Evolutionary conservation across 2,797 vertebrate genomes (phyloP).

Genomic region (Pitangus sulphuratus): DNA sequence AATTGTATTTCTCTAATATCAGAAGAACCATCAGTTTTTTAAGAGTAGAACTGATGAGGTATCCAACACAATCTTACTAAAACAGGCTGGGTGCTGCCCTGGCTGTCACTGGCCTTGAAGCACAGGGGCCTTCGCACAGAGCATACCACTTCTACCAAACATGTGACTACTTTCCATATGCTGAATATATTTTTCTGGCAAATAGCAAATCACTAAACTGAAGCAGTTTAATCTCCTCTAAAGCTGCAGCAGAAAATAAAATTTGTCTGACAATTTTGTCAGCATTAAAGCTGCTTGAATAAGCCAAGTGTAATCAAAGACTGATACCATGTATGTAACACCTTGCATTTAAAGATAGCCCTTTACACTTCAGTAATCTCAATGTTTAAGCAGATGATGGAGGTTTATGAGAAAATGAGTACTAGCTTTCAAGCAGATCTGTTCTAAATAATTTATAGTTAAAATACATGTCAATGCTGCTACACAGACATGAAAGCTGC

Average conservation of each 20-base stretch:
- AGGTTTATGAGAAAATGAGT: not conserved
- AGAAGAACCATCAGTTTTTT: not conserved
- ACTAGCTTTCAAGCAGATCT: not conserved
- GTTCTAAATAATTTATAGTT: conserved; percentile 21
- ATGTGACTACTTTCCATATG: not conserved
- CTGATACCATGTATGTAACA: not conserved
- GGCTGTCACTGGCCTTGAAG: rapidly evolving
- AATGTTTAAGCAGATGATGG: not conserved
- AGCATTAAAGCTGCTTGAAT: conserved; percentile 3
- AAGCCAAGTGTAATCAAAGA: not conserved
- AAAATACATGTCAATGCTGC: not conserved
- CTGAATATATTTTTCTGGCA: not conserved
- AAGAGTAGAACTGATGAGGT: not conserved
- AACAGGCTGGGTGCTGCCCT: not conserved
- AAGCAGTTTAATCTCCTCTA: not conserved
- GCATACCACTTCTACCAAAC: not conserved
- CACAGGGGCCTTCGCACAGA: not conserved
- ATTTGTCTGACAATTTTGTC: not conserved
- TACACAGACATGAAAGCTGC: not conserved
- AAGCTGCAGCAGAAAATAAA: not conserved
- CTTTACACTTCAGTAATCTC: conserved; percentile 5
- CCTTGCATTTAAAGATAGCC: conserved; percentile 6
- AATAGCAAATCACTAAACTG: not conserved
- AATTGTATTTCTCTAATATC: not conserved
- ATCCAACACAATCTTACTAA: not conserved